Base-by-base conservation (phyloP, 2,113 vertebrate genomes). In the Piprites chloris region DNA sequence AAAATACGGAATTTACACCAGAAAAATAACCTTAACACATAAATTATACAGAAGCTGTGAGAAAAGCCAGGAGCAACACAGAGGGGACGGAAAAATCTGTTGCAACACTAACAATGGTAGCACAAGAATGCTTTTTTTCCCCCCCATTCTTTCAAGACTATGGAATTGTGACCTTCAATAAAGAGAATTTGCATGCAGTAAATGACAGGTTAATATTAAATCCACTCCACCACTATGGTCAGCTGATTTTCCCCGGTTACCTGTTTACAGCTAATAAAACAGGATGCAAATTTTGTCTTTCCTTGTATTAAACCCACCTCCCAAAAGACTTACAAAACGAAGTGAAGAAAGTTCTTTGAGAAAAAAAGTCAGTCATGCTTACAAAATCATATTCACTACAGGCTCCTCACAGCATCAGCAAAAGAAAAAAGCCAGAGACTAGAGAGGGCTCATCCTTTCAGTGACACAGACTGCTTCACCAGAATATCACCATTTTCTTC, bases 171-270 rank as follows among this genome's bases (percentile, higher is more conserved):
- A 69, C 77, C 91, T 83, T 58, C 63, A 84, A 20, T 71, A 92
- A 65, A 68, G 41, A 79, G 28, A 94, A 84, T 42, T 53, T 20
- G 1, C n/a, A 58, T 16, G 42, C 56, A 77, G 46, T 62, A 82
- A 66, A 20, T 53, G 55, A 90, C 59, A 83, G 33, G 82, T 95
- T 93, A 95, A 93, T 94, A 93, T 91, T 95, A 96, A 97, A 96
- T 47, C 94, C 46, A 69, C n/a, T 73, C 49, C 32, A 46, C 37
- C 18, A 42, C 26, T 50, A 35, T 0, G 5, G 74, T 85, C 53
- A 87, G 24, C 15, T 80, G 42, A 30, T 88, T 80, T 86, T 74
- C 63, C 39, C 46, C 37, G 2, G 37, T 76, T 93, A 93, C 50
- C 37, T 41, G 17, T 56, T 90, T 9, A 75, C 1, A 68, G 78